These are phyloP conservation scores for Plebejus melissa DNA, from an alignment of 2,888 invertebrate genomes.

Conservation along the genomic window DNA sequence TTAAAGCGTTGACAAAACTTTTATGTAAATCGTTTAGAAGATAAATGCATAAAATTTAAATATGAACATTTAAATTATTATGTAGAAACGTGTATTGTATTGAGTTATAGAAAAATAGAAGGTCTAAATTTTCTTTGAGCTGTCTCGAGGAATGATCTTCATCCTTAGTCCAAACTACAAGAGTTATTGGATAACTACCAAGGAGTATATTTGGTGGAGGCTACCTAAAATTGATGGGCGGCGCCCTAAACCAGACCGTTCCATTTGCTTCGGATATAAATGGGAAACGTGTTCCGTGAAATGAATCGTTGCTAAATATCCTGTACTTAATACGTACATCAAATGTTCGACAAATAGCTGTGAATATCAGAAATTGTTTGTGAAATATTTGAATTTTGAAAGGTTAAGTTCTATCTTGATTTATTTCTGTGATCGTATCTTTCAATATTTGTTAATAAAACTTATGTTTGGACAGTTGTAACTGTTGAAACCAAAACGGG, in stretches of 20 bases:
- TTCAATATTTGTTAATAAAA: too few relatives aligned
- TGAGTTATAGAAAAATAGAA: neutral
- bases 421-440: too few relatives aligned
- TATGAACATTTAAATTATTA: neutral
- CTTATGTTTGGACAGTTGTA: too few relatives aligned
- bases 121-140: neutral
- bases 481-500: neutral
- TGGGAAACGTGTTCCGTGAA: slow-evolving; percentile 44
- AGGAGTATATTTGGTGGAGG: slow-evolving; percentile 34
- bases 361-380: neutral
- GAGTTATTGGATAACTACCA: slow-evolving; percentile 14
- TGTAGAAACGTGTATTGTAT: neutral
- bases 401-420: too few relatives aligned
- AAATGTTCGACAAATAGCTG: slow-evolving; percentile 35
- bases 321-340: slow-evolving; percentile 35
- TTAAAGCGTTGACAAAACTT: too few relatives aligned
- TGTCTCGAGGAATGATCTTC: neutral
- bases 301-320: slow-evolving; percentile 39
- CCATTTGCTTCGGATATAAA: slow-evolving; percentile 45
- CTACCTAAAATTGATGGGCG: slow-evolving; percentile 44
- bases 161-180: slow-evolving; percentile 28
- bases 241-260: slow-evolving; percentile 41
- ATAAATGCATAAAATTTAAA: neutral
- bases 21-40: neutral
- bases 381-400: neutral